Base-by-base conservation (phyloP, 2,888 invertebrate genomes). In the Amiota communis region DNA sequence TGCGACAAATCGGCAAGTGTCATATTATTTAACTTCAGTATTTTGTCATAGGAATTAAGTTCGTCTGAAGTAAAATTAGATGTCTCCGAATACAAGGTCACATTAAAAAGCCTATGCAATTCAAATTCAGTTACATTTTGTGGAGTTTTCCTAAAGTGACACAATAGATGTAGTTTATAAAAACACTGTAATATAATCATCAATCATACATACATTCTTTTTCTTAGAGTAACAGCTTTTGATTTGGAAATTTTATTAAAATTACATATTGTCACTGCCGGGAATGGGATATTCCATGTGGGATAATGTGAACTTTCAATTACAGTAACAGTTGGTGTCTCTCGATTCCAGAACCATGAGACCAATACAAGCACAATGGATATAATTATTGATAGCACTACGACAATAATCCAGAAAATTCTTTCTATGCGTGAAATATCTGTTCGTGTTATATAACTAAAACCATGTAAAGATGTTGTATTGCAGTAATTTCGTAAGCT, bases 401-500 rank as follows among this genome's bases (percentile, higher is more conserved):
- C 92, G 0, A 92, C 90, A 0, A 91, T 59, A 0, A 91, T 90
- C 94, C 94, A 94, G 61, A 88, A 87, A 0, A 75, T 70, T 0
- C 93, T 92, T 87, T 94, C 94, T 53, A 88, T 78, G 9, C 86
- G 82, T 57, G 91, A 91, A 46, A 92, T 91, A 57, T 92, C 92
- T 51, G 91, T 90, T 81, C 93, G 91, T 3, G 92, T 92, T 48
- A 94, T 92, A 80, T 93, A 94, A 81, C 92, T 93, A 80, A 93
- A 94, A 0, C 94, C 94, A 81, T 94, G 94, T 70, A 94, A 88
- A 75, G 93, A 93, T 0, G 94, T 94, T 36, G 92, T 92, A 70
- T 91, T 90, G 79, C 94, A 94, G 88, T 94, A 95, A 79, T 93
- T 92, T 6, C 86, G 82, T 17, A 89, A 76, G 73, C 85, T 88